These are phyloP conservation scores for Thymelicus acteon DNA, from an alignment of 2,888 invertebrate species.

Conservation along the genomic window DNA sequence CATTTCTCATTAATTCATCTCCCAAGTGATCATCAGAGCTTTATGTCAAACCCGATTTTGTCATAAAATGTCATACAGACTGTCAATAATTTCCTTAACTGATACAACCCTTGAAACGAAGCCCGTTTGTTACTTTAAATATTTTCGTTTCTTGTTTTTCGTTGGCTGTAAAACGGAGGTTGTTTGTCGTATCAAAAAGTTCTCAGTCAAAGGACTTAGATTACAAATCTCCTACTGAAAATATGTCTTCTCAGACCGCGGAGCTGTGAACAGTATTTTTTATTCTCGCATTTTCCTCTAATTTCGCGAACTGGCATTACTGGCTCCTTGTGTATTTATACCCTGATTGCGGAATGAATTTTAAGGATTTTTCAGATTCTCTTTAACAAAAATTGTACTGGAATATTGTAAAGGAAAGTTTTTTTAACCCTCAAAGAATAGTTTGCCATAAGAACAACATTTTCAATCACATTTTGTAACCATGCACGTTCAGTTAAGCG, in stretches of 20 bases:
- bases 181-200: conserved; percentile 22
- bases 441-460: too few species aligned
- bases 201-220: conserved; percentile 28
- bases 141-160: background rate
- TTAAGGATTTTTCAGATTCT: background rate
- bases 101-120: background rate
- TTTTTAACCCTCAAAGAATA: too few species aligned
- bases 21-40: too few species aligned
- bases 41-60: too few species aligned
- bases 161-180: background rate
- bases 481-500: too few species aligned
- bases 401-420: too few species aligned
- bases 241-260: conserved; percentile 20
- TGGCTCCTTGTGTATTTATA: background rate
- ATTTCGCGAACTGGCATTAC: background rate
- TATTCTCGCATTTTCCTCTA: conserved; percentile 11
- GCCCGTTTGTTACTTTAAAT: background rate
- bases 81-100: background rate
- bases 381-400: too few species aligned
- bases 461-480: too few species aligned
- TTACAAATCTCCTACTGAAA: conserved; percentile 23
- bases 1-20: too few species aligned
- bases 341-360: background rate
- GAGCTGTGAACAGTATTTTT: conserved; percentile 2
- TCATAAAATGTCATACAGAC: background rate